Evolutionary conservation across 2,113 vertebrate species (phyloP).

Genomic region (Poeciliopsis occidentalis): DNA sequence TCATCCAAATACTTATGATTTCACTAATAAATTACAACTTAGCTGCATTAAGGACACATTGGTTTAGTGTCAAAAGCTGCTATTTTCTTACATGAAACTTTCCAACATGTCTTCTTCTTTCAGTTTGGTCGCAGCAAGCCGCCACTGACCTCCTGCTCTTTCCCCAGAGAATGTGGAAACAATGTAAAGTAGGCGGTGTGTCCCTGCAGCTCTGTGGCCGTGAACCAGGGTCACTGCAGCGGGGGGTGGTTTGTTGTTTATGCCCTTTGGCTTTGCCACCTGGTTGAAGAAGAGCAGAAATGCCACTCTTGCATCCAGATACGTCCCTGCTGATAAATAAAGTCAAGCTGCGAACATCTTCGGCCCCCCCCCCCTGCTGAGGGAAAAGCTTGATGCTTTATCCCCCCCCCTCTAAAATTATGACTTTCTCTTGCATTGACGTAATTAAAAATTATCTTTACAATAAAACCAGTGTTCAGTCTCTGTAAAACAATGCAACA

Average conservation of each 20-base stretch:
- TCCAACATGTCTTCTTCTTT: not conserved
- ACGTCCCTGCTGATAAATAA: constrained; percentile 18
- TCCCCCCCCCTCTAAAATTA: not conserved
- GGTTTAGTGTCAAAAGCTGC: no score
- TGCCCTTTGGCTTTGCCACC: constrained; percentile 69
- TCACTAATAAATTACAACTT: no score
- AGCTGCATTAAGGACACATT: no score
- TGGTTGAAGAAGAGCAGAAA: constrained; percentile 51
- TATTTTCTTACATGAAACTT: not conserved
- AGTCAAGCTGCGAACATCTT: constrained; percentile 9
- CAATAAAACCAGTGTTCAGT: no score
- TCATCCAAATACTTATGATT: no score
- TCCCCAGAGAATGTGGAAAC: constrained; percentile 46
- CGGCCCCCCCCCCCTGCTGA: not conserved
- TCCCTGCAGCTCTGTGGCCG: constrained; percentile 34
- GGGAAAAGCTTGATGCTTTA: not conserved
- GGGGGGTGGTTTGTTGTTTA: no score
- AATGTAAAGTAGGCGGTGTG: constrained; percentile 56
- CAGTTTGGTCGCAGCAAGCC: not conserved
- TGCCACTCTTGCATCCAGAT: not conserved
- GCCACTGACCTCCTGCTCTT: constrained; percentile 6
- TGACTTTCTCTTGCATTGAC: not conserved
- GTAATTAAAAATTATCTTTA: no score
- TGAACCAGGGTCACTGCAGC: constrained; percentile 45
- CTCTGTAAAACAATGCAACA: no score